These are phyloP conservation scores for Palythoa heliodiscus DNA, from an alignment of 92 coral and sea anemone species.

Conservation along the genomic window DNA sequence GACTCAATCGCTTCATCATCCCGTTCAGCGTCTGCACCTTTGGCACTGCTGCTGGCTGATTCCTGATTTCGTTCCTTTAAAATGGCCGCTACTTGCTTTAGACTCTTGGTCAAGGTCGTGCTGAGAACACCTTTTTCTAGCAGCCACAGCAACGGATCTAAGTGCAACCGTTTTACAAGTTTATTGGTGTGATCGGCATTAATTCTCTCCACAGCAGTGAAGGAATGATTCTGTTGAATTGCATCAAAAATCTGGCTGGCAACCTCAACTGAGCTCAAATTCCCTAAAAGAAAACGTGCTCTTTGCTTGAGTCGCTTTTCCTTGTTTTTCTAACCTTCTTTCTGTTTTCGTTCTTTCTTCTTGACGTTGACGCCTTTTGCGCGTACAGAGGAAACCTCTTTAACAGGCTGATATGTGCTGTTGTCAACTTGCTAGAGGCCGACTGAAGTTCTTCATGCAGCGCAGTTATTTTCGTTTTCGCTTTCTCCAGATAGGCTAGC, in stretches of 20 bases:
- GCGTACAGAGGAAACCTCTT: conserved; percentile 43
- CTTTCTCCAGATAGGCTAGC: conserved; percentile 36
- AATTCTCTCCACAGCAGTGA: no score
- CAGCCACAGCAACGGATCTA: no score
- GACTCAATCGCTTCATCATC: conserved; percentile 13
- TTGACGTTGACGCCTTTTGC: conserved; percentile 23
- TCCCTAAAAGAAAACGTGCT: conserved; percentile 8
- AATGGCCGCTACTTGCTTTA: conserved; percentile 21
- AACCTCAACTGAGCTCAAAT: no score
- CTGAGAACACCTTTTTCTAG: background rate
- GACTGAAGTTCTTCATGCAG: conserved; percentile 43
- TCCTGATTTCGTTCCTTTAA: conserved; percentile 6
- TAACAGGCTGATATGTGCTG: conserved; percentile 39
- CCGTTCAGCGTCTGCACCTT: conserved; percentile 19
- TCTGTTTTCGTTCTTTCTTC: conserved; percentile 41
- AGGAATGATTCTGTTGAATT: no score
- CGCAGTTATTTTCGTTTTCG: conserved; percentile 21
- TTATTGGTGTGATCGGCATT: no score
- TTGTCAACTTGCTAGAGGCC: conserved; percentile 46
- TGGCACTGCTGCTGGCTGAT: conserved; percentile 17
- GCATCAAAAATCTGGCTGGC: no score
- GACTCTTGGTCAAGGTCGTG: background rate
- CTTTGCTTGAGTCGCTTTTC: conserved; percentile 33
- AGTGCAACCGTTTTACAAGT: no score
- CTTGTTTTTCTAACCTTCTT: conserved; percentile 25